Evolutionary conservation across 2,888 invertebrate species (phyloP), one percentile per base, ranked within the genome.

Genomic region (Polymixis flavicincta): DNA sequence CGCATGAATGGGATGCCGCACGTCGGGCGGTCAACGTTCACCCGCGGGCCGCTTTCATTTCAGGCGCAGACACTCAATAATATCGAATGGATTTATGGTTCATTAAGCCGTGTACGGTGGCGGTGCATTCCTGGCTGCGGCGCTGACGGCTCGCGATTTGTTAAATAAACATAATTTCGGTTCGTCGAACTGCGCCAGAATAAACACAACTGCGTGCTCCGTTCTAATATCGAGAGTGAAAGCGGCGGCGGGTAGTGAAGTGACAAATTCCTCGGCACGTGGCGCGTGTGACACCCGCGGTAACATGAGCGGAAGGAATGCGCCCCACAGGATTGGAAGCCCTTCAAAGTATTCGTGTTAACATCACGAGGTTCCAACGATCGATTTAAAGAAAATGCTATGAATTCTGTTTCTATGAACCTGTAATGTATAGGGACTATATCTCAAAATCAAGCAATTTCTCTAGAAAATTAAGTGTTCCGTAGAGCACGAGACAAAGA

Each of bases 1-100:
- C 93, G 93, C 93, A 93, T 95, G 95, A 96, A 95, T 95, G 95
- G 90, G 91, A 94, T 92, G 91, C 93, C 93, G 88, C 75, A 45
- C 73, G 73, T 42, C 42, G 9, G 42, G 67, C 89, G 92, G 93
- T 93, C 94, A 93, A 92, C 92, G 93, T 80, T 83, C 84, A 83
- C 78, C 74, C 80, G 77, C 82, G 74, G 71, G 81, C 78, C 74
- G 88, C 88, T 90, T 91, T 89, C 89, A 90, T 90, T 91, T 88
- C 88, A 91, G 89, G 78, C 85, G 88, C 88, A 88, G 90, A 91
- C 92, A 91, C 88, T 91, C 91, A 91, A 92, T 93, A 93, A 93
- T 92, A 93, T 89, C 89, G 85, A 91, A 92, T 92, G 90, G 91
- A 93, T 93, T 93, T 93, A 93, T 93, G 87, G 92, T 92, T 92